Percentiles rank a stretch among this genome's conserved stretches.
Conservation (phyloP, 2,113 vertebrate species). For the Orcinus orca region DNA sequence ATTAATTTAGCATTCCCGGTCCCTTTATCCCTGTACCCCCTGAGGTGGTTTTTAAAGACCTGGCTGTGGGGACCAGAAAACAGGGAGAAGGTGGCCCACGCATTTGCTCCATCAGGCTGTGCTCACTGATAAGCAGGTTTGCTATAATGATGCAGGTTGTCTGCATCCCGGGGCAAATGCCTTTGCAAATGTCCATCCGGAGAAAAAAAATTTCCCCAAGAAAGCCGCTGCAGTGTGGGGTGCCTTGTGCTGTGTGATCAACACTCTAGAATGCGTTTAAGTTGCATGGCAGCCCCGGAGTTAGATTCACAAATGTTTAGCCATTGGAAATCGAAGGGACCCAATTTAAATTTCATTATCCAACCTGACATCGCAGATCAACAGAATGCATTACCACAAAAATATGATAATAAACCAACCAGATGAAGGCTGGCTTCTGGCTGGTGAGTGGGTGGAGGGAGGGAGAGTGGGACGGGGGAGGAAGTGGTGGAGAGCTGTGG, state of each 20-base stretch:
- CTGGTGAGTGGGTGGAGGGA: not conserved
- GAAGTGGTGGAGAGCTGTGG: not conserved
- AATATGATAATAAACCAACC: conserved; percentile 10
- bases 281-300: conserved; percentile 48
- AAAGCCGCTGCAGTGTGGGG: conserved; percentile 75
- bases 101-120: conserved; percentile 7
- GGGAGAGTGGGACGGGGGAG: not conserved
- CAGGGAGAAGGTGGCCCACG: conserved; percentile 30
- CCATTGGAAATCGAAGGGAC: conserved; percentile 63
- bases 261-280: conserved; percentile 40
- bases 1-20: not conserved
- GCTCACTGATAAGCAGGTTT: conserved; percentile 6
- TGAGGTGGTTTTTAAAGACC: not conserved
- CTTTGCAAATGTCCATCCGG: conserved; percentile 59
- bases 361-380: conserved; percentile 65
- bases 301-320: conserved; percentile 19
- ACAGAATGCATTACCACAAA: conserved; percentile 48
- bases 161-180: conserved; percentile 24
- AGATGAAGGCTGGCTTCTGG: conserved; percentile 54
- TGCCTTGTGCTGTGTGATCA: conserved; percentile 32
- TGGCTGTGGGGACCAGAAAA: not conserved
- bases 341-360: conserved; percentile 48
- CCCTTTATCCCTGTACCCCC: not conserved
- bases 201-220: conserved; percentile 25
- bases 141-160: conserved; percentile 56